A percentile compares a stretch with the other conserved stretches of the same genome.
These are phyloP conservation scores for Delia radicum DNA, from an alignment of 1,140 invertebrate genomes.

Conservation along the genomic window DNA sequence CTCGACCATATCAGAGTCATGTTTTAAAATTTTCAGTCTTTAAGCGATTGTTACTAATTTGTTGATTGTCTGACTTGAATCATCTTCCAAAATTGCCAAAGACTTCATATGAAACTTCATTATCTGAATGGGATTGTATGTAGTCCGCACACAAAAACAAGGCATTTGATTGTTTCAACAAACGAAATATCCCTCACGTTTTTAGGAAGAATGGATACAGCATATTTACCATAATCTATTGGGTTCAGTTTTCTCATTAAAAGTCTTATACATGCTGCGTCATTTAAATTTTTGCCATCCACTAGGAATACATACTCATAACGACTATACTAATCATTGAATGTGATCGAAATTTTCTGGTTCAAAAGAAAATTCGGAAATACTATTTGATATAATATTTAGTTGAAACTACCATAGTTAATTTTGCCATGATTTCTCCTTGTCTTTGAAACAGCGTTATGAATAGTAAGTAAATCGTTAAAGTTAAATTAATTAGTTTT, in stretches of 20 bases:
- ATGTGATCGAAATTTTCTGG: neutral
- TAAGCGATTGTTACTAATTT: neutral
- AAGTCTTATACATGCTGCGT: neutral
- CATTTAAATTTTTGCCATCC: neutral
- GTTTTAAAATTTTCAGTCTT: neutral
- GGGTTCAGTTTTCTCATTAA: neutral
- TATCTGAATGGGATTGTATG: neutral
- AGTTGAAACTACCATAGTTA: neutral
- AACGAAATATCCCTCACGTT: neutral
- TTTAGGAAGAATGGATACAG: neutral
- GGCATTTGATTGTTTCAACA: neutral
- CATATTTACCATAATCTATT: neutral
- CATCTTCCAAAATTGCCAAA: neutral
- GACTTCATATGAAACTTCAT: neutral
- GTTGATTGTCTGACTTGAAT: neutral
- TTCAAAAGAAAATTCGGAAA: neutral
- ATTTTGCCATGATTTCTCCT: neutral
- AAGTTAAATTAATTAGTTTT: no score
- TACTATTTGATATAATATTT: neutral
- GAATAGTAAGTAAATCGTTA: no score
- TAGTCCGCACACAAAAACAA: neutral
- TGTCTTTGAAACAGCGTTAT: neutral
- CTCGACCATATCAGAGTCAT: neutral
- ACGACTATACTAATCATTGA: neutral
- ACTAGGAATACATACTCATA: neutral